phyloP scores from a whole-genome alignment of 2,888 invertebrate genomes.

The Herminia tarsipennalis region DNA sequence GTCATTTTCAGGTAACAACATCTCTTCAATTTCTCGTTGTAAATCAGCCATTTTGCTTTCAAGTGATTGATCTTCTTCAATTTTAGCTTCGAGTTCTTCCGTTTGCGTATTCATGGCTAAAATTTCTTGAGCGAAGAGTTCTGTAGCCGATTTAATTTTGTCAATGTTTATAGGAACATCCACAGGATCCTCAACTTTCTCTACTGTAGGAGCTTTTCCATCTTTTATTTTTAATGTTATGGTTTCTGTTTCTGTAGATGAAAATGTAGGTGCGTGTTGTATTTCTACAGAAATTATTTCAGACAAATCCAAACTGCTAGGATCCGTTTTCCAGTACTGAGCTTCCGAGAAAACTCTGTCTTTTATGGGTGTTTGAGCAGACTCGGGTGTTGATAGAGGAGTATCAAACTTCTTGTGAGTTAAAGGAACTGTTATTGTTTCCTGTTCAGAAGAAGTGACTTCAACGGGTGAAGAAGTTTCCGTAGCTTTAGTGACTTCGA shows the following conservation, averaged over 20 bases:
- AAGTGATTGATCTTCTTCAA: constrained; percentile 72
- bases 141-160: constrained; percentile 16
- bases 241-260: constrained; percentile 14
- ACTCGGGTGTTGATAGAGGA: constrained; percentile 71
- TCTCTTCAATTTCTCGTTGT: constrained; percentile 81
- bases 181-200: constrained; percentile 3
- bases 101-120: constrained; percentile 35
- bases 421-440: constrained; percentile 15
- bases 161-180: constrained; percentile 14
- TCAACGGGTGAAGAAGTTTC: constrained; percentile 43
- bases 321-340: constrained; percentile 77
- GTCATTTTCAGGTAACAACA: constrained; percentile 78
- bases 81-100: constrained; percentile 43
- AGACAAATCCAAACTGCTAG: constrained; percentile 55
- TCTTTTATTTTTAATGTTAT: constrained; percentile 25
- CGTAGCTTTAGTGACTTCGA: constrained; percentile 27
- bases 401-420: constrained; percentile 45
- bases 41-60: constrained; percentile 81
- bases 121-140: constrained; percentile 45
- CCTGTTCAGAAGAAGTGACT: constrained; percentile 46
- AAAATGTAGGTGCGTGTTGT: constrained; percentile 32
- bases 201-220: constrained; percentile 7
- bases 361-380: constrained; percentile 73
- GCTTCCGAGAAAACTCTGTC: constrained; percentile 76
- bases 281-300: constrained; percentile 63